phyloP scores from a whole-genome alignment of 1,140 invertebrate genomes.

The Drosophila lowei region DNA sequence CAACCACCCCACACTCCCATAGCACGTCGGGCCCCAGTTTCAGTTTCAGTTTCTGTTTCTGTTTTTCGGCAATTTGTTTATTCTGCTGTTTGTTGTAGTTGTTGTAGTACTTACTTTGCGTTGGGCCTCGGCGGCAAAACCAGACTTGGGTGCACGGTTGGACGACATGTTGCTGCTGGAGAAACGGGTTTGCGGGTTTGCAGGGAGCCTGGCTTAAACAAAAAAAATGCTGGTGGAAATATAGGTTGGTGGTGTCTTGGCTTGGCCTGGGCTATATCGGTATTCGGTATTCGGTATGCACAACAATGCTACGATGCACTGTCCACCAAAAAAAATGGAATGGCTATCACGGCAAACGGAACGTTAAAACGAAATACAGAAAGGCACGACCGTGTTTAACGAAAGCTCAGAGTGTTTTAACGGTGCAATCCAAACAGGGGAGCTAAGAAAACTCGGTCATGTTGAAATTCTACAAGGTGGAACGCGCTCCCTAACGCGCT shows the following conservation, averaged over 20 bases:
- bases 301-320: constrained; percentile 42
- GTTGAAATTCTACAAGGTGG: no score
- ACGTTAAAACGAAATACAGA: constrained; percentile 1
- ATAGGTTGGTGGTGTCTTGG: constrained; percentile 45
- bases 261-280: background rate
- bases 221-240: constrained; percentile 40
- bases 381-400: constrained; percentile 9
- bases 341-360: constrained; percentile 53
- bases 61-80: constrained; percentile 71
- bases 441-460: no score
- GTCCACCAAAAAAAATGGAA: constrained; percentile 42
- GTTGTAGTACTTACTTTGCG: constrained; percentile 88
- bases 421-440: no score
- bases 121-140: constrained; percentile 96
- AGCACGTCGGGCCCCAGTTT: background rate
- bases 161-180: constrained; percentile 87
- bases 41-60: background rate
- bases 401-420: background rate
- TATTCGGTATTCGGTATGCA: constrained; percentile 22
- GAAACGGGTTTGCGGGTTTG: constrained; percentile 73
- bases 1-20: constrained; percentile 3
- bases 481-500: no score
- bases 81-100: constrained; percentile 31
- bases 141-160: constrained; percentile 95
- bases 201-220: constrained; percentile 21